Conservation (phyloP, 2,113 vertebrate genomes). For the Scartelaos histophorus region DNA sequence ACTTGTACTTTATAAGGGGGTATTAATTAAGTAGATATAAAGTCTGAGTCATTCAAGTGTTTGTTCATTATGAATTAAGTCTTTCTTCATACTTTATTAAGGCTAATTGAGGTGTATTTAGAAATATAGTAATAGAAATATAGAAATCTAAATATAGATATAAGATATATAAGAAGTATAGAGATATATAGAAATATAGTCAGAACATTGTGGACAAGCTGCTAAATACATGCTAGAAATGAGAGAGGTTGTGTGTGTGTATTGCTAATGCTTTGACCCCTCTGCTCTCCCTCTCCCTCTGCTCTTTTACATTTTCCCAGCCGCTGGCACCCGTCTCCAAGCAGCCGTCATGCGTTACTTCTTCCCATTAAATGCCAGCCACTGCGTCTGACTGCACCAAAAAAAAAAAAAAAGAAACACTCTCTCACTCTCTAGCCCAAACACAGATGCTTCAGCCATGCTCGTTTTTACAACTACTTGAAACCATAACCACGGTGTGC, state of each 20-base stretch:
- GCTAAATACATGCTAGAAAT: slow-evolving; percentile 7
- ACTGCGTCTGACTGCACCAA: slow-evolving; percentile 76
- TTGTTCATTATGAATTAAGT: too few species aligned
- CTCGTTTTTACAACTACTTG: slow-evolving; percentile 41
- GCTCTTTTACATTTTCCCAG: slow-evolving; percentile 39
- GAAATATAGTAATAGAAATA: too few species aligned
- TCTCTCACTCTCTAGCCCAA: slow-evolving; percentile 15
- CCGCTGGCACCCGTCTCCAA: slow-evolving; percentile 36
- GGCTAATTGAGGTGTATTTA: too few species aligned
- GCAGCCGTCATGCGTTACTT: slow-evolving; percentile 56
- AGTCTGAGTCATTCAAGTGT: too few species aligned
- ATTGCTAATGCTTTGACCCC: slow-evolving; percentile 21
- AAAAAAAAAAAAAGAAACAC: slow-evolving; percentile 50
- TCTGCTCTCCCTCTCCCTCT: slow-evolving; percentile 16
- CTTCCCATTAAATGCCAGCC: slow-evolving; percentile 62
- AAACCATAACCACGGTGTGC: slow-evolving; percentile 35
- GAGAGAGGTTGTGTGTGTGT: neutral
- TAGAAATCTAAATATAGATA: too few species aligned
- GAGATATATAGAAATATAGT: slow-evolving; percentile 7
- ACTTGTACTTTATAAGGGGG: too few species aligned
- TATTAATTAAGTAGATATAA: too few species aligned
- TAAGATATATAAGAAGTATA: too few species aligned
- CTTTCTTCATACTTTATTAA: too few species aligned
- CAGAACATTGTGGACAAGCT: neutral
- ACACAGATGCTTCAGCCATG: slow-evolving; percentile 22